Percentiles rank a stretch among this genome's conserved stretches.
Conservation (phyloP, 2,888 invertebrate genomes). For the Caenorhabditis japonica region DNA sequence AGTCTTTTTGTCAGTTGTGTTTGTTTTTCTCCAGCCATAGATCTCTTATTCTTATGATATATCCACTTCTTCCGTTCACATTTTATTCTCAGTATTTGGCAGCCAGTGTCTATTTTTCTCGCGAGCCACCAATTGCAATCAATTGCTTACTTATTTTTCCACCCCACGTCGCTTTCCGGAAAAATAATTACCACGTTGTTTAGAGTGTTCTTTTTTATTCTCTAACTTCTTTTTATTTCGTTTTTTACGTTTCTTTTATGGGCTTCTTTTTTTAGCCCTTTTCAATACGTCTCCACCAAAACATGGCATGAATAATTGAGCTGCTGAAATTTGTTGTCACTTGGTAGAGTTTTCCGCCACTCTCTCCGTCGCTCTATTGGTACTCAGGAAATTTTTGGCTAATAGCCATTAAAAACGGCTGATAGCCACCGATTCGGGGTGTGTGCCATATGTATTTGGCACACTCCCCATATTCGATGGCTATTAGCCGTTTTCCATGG, state of each 20-base stretch:
- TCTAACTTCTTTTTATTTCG: background rate
- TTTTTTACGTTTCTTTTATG: background rate
- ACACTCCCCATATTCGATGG: too few relatives aligned
- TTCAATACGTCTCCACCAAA: slow-evolving; percentile 3
- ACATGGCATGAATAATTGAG: slow-evolving; percentile 18
- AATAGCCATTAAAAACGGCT: too few relatives aligned
- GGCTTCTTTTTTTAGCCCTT: background rate
- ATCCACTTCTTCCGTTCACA: slow-evolving; percentile 7
- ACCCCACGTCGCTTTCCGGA: background rate
- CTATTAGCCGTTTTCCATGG: too few relatives aligned
- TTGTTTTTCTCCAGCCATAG: slow-evolving; percentile 9
- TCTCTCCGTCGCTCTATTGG: too few relatives aligned
- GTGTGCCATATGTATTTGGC: too few relatives aligned
- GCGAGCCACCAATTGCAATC: too few relatives aligned
- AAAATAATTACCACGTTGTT: slow-evolving; percentile 1
- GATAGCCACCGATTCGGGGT: too few relatives aligned
- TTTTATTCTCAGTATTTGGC: too few relatives aligned
- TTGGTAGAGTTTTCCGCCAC: background rate
- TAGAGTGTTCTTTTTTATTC: background rate
- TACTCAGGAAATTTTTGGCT: too few relatives aligned
- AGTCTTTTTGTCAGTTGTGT: slow-evolving; percentile 34
- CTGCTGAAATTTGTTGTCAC: slow-evolving; percentile 4
- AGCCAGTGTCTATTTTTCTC: too few relatives aligned
- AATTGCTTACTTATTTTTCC: background rate
- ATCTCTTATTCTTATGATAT: slow-evolving; percentile 13